Conservation (phyloP, 2,888 invertebrate species). For the Clistopyga incitator region DNA sequence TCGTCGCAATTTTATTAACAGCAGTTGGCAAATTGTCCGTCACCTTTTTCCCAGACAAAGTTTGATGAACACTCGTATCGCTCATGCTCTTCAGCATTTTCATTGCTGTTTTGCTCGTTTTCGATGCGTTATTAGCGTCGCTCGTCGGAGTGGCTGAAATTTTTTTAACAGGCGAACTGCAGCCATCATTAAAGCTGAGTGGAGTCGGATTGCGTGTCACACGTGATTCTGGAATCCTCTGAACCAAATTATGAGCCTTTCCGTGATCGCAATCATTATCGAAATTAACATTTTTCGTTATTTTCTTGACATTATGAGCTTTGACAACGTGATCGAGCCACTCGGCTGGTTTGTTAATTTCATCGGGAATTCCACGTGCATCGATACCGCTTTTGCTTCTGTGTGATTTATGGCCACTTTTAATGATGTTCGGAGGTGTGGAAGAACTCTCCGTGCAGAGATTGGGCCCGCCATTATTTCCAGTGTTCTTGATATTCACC, state of each 20-base stretch:
- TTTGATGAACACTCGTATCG: background rate
- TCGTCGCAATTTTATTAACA: background rate
- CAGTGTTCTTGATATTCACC: conserved; percentile 48
- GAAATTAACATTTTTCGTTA: background rate
- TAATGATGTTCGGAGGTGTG: background rate
- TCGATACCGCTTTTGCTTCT: background rate
- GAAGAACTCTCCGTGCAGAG: conserved; percentile 41
- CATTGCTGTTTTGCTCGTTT: background rate
- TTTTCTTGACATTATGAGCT: conserved; percentile 29
- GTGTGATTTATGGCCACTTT: background rate
- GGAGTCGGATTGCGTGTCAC: background rate
- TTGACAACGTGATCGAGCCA: conserved; percentile 65
- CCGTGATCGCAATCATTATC: background rate
- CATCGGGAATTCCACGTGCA: conserved; percentile 29
- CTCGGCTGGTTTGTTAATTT: conserved; percentile 39
- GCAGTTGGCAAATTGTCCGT: background rate
- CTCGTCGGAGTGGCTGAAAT: background rate
- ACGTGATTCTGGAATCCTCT: conserved; percentile 1
- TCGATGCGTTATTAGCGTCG: background rate
- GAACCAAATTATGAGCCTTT: conserved; percentile 26
- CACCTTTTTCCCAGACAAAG: background rate
- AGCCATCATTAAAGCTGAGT: background rate
- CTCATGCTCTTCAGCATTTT: background rate
- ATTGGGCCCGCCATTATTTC: conserved; percentile 7
- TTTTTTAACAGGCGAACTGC: background rate